A percentile compares a stretch with the other conserved stretches of the same genome.
Evolutionary conservation across 2,113 vertebrate genomes (phyloP).

Genomic region (Emydura subglobosa): DNA sequence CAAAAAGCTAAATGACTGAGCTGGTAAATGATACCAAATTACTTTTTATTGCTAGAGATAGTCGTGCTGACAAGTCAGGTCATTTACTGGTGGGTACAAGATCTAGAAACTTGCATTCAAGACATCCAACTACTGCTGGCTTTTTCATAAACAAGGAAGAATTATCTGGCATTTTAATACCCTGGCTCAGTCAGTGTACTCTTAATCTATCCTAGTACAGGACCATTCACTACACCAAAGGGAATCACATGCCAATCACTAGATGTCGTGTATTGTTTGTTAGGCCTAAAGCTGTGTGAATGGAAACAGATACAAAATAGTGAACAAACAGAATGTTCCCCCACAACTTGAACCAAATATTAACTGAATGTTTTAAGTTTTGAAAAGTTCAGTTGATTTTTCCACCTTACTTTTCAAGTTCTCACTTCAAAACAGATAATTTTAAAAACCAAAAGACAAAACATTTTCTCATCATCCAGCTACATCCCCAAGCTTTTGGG

Average conservation of each 20-base stretch:
- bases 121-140: neutral
- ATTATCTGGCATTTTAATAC: accelerated
- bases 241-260: neutral
- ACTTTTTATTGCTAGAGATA: neutral
- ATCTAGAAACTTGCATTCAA: accelerated
- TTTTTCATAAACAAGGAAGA: neutral
- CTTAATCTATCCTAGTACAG: neutral
- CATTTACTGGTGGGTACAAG: neutral
- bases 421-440: neutral
- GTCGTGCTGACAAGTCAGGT: neutral
- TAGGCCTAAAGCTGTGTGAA: neutral
- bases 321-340: neutral
- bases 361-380: neutral
- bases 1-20: neutral
- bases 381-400: neutral
- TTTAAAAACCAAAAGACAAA: neutral
- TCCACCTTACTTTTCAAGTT: neutral
- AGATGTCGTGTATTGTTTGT: neutral
- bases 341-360: neutral
- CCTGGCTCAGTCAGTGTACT: neutral
- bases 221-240: accelerated
- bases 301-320: neutral
- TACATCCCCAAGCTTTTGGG: neutral
- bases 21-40: neutral
- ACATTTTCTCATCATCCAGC: neutral